These are phyloP conservation scores for Piprites chloris DNA, from an alignment of 2,113 vertebrate species.

Conservation along the genomic window DNA sequence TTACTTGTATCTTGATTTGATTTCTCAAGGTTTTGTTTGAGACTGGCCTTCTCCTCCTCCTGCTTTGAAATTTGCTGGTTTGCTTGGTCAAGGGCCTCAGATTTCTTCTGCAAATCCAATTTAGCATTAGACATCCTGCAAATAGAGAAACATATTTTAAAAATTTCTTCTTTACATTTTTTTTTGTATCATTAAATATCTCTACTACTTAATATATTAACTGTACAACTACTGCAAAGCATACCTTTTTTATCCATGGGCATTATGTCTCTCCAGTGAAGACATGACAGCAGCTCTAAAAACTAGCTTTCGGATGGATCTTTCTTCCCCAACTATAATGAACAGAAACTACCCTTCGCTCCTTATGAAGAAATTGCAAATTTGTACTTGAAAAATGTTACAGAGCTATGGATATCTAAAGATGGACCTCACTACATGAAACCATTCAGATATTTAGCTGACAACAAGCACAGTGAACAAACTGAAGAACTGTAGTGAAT, in stretches of 20 bases:
- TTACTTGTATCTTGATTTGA: slow-evolving; percentile 76
- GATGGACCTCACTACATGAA: neutral
- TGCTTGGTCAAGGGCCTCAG: slow-evolving; percentile 73
- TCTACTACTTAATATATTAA: neutral
- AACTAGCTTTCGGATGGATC: neutral
- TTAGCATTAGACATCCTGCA: slow-evolving; percentile 77
- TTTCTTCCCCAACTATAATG: neutral
- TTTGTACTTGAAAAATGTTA: neutral
- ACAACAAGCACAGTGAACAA: neutral
- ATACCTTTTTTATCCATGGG: neutral
- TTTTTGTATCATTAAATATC: neutral
- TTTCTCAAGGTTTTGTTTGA: slow-evolving; percentile 81
- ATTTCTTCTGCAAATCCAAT: slow-evolving; percentile 85
- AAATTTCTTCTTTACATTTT: neutral
- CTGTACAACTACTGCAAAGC: neutral
- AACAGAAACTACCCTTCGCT: neutral
- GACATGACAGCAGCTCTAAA: neutral
- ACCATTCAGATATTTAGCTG: neutral
- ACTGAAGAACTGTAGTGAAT: neutral
- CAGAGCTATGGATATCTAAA: neutral
- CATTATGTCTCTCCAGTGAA: neutral
- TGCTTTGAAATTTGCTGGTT: slow-evolving; percentile 76
- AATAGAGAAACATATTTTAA: neutral
- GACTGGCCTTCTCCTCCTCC: slow-evolving; percentile 75
- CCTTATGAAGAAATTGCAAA: neutral